Evolutionary conservation across 2,888 invertebrate genomes (phyloP).

Genomic region (Cheilosia urbana): DNA sequence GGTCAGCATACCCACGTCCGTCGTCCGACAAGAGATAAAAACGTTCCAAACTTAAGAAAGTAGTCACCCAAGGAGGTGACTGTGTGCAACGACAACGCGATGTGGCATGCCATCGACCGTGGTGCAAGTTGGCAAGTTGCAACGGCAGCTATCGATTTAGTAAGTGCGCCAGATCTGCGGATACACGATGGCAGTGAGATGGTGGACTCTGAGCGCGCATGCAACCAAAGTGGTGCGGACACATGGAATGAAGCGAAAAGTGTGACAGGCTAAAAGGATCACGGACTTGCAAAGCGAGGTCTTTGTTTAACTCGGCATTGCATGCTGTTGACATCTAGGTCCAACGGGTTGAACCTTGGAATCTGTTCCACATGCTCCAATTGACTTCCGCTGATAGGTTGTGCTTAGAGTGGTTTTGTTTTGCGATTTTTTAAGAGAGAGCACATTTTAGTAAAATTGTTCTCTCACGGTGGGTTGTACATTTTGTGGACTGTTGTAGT

Average conservation of each 20-base stretch:
- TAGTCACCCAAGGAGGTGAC: constrained; percentile 29
- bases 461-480: too few relatives aligned
- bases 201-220: constrained; percentile 10
- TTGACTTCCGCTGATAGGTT: constrained; percentile 38
- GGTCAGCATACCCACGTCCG: constrained; percentile 45
- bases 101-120: neutral
- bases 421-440: constrained; percentile 21
- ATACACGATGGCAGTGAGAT: constrained; percentile 20
- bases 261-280: constrained; percentile 51
- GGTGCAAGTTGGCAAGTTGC: constrained; percentile 24
- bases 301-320: constrained; percentile 38
- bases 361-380: constrained; percentile 45
- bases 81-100: too few relatives aligned
- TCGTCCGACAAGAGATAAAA: constrained; percentile 61
- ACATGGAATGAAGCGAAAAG: constrained; percentile 29
- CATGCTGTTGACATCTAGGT: constrained; percentile 46
- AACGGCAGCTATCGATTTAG: constrained; percentile 60
- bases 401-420: constrained; percentile 10
- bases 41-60: constrained; percentile 64
- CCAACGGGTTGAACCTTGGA: constrained; percentile 33
- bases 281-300: constrained; percentile 27
- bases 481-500: too few relatives aligned
- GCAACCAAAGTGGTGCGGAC: constrained; percentile 27
- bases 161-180: constrained; percentile 48
- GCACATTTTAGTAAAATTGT: neutral